Evolutionary conservation across 2,113 vertebrate genomes (phyloP), one percentile per base, ranked within the genome.

Genomic region (Prunella fulvescens): DNA sequence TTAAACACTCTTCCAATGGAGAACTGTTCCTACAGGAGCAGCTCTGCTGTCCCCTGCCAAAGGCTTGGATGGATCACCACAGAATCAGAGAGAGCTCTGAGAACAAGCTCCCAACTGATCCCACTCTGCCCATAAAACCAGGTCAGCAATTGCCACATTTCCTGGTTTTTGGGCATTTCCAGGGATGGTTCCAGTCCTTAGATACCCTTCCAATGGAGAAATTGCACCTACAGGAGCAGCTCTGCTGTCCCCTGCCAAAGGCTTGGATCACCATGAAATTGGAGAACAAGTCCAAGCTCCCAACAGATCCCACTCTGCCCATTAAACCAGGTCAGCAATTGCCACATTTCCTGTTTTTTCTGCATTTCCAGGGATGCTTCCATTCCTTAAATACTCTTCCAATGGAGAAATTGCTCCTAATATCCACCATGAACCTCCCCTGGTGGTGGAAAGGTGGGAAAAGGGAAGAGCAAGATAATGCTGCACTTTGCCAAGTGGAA

Each of bases 361-460:
- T 6, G 16, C 28, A 53, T 8, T 53, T 31, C 51, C 51, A 53
- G 51, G 25, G 22, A 4, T 8, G n/a, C 5, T 12, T 14, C 53
- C 45, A 28, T 2, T 7, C 37, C 39, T 44, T 33, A 33, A 45
- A 54, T 12, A 54, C 53, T 19, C 29, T 33, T 54, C 29, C 29
- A 54, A 54, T 54, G 18, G 29, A 33, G 53, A 33, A 57, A 57
- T 10, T 19, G 5, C 19, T 11, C 60, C 33, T 1, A 8, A 31
- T 7, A 6, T 6, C 66, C 67, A 28, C 37, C 66, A 18, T 1
- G 19, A 61, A 9, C 12, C 29, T 47, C 31, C 65, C 33, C 9
- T 5, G 44, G 11, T 0, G 23, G n/a, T 3, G 53, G 35, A 37
- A 42, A 0, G 1, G 54, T 0, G 2, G 15, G 39, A 42, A 19